phyloP scores from a whole-genome alignment of 2,113 vertebrate genomes.

The Galbula dea region DNA sequence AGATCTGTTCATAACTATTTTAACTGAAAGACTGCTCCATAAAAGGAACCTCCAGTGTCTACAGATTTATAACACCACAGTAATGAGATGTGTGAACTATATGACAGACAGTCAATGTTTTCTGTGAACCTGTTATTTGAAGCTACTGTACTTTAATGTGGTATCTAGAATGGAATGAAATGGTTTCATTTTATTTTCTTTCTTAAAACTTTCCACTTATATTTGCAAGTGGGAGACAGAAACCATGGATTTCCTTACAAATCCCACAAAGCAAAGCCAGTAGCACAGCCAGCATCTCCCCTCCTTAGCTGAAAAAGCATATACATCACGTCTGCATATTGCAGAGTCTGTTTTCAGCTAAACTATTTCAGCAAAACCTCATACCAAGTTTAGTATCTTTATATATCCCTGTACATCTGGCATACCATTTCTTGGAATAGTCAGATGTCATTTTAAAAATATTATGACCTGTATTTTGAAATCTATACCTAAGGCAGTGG shows the following conservation, averaged over 20 bases:
- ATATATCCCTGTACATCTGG: not conserved
- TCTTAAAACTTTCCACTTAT: slow-evolving; percentile 46
- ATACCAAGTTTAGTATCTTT: not conserved
- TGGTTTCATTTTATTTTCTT: slow-evolving; percentile 44
- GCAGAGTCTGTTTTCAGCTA: not conserved
- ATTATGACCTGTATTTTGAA: not conserved
- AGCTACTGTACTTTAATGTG: slow-evolving; percentile 36
- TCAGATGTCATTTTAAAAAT: not conserved
- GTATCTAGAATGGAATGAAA: slow-evolving; percentile 40
- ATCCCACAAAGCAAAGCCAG: slow-evolving; percentile 5
- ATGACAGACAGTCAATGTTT: not conserved
- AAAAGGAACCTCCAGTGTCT: not conserved
- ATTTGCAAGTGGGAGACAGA: not conserved
- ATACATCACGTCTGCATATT: not conserved
- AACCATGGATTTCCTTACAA: not conserved
- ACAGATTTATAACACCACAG: not conserved
- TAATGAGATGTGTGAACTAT: slow-evolving; percentile 19
- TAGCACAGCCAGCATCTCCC: not conserved
- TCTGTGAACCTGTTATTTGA: not conserved
- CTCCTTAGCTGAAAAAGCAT: not conserved
- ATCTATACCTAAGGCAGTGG: not conserved
- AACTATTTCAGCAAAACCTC: not conserved
- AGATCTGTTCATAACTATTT: slow-evolving; percentile 13
- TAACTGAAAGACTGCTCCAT: not conserved
- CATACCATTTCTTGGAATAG: not conserved